Conservation (phyloP, 2,888 invertebrate species). For the Julus scandinavius region DNA sequence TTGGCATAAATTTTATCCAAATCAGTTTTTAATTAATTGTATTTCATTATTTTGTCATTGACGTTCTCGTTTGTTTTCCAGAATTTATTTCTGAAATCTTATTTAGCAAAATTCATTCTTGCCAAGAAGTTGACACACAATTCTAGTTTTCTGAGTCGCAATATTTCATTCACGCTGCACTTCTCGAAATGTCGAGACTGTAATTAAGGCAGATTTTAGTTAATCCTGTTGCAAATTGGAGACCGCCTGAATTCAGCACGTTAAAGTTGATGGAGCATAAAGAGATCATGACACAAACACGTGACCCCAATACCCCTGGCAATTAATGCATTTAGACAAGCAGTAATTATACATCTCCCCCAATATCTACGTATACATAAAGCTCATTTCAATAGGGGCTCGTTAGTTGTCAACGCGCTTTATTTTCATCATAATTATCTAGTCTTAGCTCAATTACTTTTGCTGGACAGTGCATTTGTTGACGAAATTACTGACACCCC, state of each 20-base stretch:
- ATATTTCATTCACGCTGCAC: constrained; percentile 32
- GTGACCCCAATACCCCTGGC: neutral
- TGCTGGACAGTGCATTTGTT: neutral
- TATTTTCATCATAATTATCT: neutral
- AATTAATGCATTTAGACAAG: constrained; percentile 20
- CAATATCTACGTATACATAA: too few relatives aligned
- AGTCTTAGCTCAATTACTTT: constrained; percentile 8
- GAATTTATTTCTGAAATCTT: neutral
- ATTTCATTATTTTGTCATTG: too few relatives aligned
- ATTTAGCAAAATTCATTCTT: neutral
- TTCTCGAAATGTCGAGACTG: neutral
- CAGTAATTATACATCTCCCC: neutral
- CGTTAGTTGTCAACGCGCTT: neutral
- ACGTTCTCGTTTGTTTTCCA: too few relatives aligned
- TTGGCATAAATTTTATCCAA: too few relatives aligned
- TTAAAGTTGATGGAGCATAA: neutral
- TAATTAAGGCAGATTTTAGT: neutral
- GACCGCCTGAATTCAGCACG: neutral
- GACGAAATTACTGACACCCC: neutral
- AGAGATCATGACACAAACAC: neutral
- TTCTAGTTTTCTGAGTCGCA: neutral
- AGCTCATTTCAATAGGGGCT: constrained; percentile 28
- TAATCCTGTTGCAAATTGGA: constrained; percentile 12
- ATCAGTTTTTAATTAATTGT: too few relatives aligned
- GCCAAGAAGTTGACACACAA: neutral